These are phyloP conservation scores for Agonopterix heracliana DNA, from an alignment of 2,888 invertebrate species.

Conservation along the genomic window DNA sequence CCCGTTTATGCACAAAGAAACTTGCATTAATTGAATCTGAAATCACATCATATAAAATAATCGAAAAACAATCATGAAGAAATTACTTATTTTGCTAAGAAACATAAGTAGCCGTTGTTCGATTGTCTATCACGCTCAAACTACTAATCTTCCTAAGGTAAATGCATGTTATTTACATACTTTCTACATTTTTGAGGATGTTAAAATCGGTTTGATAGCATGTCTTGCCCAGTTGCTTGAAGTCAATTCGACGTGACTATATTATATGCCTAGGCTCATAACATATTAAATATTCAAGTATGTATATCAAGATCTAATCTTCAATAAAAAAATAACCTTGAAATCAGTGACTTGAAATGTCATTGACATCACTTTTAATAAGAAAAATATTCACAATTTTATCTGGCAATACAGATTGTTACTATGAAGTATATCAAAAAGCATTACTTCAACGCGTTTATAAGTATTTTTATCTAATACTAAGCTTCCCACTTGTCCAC, in stretches of 20 bases:
- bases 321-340: slow-evolving; percentile 67
- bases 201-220: slow-evolving; percentile 43
- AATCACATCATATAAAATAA: slow-evolving; percentile 57
- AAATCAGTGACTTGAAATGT: slow-evolving; percentile 72
- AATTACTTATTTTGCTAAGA: slow-evolving; percentile 62
- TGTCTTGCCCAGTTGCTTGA: slow-evolving; percentile 43
- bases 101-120: slow-evolving; percentile 60
- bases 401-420: slow-evolving; percentile 76
- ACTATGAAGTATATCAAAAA: slow-evolving; percentile 64
- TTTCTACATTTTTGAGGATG: slow-evolving; percentile 52
- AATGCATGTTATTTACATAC: slow-evolving; percentile 71
- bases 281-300: slow-evolving; percentile 39
- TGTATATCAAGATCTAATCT: slow-evolving; percentile 65
- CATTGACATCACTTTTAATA: slow-evolving; percentile 68
- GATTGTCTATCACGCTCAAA: slow-evolving; percentile 56
- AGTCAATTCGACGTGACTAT: slow-evolving; percentile 53
- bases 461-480: slow-evolving; percentile 62
- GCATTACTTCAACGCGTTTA: slow-evolving; percentile 47
- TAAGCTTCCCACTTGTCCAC: slow-evolving; percentile 67
- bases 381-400: slow-evolving; percentile 76
- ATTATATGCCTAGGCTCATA: slow-evolving; percentile 52
- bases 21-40: slow-evolving; percentile 60
- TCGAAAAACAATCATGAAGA: slow-evolving; percentile 48
- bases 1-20: slow-evolving; percentile 71
- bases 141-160: slow-evolving; percentile 56